Conservation (phyloP, 2,888 invertebrate genomes). For the Apamea crenata region DNA sequence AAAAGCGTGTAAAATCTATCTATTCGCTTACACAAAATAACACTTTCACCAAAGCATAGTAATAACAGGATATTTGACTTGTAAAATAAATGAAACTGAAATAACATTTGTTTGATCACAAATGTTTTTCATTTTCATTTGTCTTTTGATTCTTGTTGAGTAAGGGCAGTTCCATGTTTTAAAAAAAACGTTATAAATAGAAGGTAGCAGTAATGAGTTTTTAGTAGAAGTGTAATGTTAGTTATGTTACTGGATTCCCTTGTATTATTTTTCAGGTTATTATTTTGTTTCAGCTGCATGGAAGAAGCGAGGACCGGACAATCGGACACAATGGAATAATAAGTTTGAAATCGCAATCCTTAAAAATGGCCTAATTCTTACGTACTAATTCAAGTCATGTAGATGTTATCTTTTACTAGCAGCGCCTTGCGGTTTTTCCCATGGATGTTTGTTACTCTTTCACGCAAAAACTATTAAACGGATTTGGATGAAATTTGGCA, state of each 20-base stretch:
- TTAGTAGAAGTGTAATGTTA: not conserved
- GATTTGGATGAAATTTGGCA: no score
- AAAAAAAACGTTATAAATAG: not conserved
- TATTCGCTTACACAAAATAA: not conserved
- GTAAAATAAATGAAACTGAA: constrained; percentile 6
- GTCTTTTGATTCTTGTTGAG: not conserved
- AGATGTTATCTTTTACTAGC: no score
- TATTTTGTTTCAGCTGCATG: not conserved
- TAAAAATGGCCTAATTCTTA: no score
- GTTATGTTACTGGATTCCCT: not conserved
- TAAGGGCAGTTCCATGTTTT: constrained; percentile 30
- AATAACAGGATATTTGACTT: constrained; percentile 1
- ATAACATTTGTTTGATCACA: constrained; percentile 7
- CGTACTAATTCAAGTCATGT: no score
- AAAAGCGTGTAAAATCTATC: not conserved
- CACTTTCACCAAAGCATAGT: not conserved
- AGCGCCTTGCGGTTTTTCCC: no score
- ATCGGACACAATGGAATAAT: no score
- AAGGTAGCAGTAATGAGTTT: not conserved
- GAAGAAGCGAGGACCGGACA: no score
- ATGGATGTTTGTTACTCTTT: no score
- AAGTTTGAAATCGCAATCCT: no score
- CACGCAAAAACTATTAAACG: no score
- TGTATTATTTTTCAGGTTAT: not conserved
- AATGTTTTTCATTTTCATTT: constrained; percentile 13